phyloP scores from a whole-genome alignment of 2,113 vertebrate species.

The Trachemys scripta region DNA sequence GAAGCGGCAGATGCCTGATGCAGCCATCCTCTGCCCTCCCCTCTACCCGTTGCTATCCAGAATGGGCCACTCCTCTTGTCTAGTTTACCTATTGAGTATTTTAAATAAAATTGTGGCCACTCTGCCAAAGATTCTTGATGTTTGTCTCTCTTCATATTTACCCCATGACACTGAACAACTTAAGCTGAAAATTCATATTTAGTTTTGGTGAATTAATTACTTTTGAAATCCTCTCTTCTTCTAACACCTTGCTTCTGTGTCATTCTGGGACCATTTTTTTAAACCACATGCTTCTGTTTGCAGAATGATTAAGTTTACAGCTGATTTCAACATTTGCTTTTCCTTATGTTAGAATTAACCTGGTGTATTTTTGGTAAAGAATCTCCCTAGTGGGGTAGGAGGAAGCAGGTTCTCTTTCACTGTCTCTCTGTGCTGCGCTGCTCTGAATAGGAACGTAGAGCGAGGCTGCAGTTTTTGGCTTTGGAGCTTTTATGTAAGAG shows the following conservation, averaged over 20 bases:
- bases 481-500: not conserved
- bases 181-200: not conserved
- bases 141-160: not conserved
- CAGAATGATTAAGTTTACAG: not conserved
- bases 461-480: no score
- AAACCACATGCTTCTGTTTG: not conserved
- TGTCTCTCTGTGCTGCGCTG: not conserved
- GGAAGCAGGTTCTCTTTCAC: not conserved
- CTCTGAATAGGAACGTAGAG: not conserved
- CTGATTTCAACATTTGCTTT: not conserved
- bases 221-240: not conserved
- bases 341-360: not conserved
- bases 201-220: not conserved
- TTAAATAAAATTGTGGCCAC: not conserved
- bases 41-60: not conserved
- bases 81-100: not conserved
- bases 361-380: not conserved
- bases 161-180: not conserved
- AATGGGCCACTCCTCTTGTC: not conserved
- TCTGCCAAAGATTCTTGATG: not conserved
- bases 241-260: not conserved
- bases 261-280: not conserved
- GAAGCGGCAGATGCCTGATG: not conserved
- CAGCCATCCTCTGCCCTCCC: not conserved
- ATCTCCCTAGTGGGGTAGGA: not conserved